phyloP scores from a whole-genome alignment of 2,113 vertebrate genomes.

The Paramormyrops kingsleyae region DNA sequence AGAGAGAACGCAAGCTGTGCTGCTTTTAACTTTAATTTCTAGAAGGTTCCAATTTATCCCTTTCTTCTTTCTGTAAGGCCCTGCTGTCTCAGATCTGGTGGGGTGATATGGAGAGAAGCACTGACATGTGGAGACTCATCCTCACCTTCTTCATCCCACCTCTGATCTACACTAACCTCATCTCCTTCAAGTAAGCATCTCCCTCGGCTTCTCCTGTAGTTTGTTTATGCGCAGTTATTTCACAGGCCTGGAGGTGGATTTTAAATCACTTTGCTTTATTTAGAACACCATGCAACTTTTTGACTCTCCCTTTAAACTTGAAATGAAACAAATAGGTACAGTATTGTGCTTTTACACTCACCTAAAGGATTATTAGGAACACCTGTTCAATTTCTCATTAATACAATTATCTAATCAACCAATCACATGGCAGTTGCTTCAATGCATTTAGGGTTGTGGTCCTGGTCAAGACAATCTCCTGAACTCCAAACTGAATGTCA shows the following conservation, averaged over 20 bases:
- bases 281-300: neutral
- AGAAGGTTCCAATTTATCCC: neutral
- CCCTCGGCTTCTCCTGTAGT: neutral
- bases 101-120: constrained; percentile 77
- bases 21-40: neutral
- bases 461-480: too few relatives aligned
- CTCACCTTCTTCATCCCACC: constrained; percentile 72
- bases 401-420: too few relatives aligned
- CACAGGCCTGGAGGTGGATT: neutral
- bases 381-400: too few relatives aligned
- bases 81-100: constrained; percentile 86
- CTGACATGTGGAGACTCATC: constrained; percentile 68
- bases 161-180: constrained; percentile 72
- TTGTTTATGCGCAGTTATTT: neutral
- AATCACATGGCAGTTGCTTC: too few relatives aligned
- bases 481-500: too few relatives aligned
- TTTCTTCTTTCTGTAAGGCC: constrained; percentile 46
- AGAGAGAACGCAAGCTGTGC: neutral
- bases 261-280: neutral
- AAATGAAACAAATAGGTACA: neutral
- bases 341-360: neutral
- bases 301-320: neutral
- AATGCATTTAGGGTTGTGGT: too few relatives aligned
- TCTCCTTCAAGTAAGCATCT: constrained; percentile 66
- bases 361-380: too few relatives aligned